phyloP scores from a whole-genome alignment of 2,888 invertebrate genomes.

The Drosophila robusta region DNA sequence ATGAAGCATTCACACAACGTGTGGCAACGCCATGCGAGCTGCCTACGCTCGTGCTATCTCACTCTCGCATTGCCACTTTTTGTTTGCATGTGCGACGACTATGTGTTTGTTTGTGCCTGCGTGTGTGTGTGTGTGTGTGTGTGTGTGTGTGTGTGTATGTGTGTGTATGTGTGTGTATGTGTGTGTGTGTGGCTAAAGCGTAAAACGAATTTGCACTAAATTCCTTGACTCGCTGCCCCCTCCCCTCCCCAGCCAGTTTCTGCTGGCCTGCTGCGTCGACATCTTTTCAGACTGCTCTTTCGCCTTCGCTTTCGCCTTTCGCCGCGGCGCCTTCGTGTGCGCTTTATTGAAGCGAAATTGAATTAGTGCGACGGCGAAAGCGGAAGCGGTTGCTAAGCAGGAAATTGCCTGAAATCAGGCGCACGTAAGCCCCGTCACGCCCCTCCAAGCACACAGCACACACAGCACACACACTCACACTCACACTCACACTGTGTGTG shows the following conservation, averaged over 20 bases:
- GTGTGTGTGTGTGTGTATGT: conserved; percentile 12
- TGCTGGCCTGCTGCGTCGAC: conserved; percentile 45
- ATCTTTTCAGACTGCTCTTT: conserved; percentile 57
- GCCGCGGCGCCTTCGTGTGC: conserved; percentile 67
- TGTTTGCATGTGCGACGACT: conserved; percentile 4
- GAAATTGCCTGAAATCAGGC: conserved; percentile 83
- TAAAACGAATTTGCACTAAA: conserved; percentile 79
- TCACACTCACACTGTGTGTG: conserved; percentile 16
- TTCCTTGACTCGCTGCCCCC: conserved; percentile 48
- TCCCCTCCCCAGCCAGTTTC: neutral
- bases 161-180: conserved; percentile 9
- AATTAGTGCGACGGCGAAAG: conserved; percentile 75
- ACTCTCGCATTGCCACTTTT: neutral
- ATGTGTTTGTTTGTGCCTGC: neutral
- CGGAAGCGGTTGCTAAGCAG: conserved; percentile 83
- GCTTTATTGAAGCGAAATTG: conserved; percentile 79
- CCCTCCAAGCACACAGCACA: conserved; percentile 5
- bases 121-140: conserved; percentile 9
- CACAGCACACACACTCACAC: neutral
- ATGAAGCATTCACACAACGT: conserved; percentile 55
- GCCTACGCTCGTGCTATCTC: neutral
- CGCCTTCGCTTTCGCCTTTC: conserved; percentile 26
- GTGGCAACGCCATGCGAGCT: conserved; percentile 51
- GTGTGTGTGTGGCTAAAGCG: conserved; percentile 46
- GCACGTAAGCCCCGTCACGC: conserved; percentile 65